These are phyloP conservation scores for Ophion ventricosus DNA, from an alignment of 2,888 invertebrate genomes.

Conservation along the genomic window DNA sequence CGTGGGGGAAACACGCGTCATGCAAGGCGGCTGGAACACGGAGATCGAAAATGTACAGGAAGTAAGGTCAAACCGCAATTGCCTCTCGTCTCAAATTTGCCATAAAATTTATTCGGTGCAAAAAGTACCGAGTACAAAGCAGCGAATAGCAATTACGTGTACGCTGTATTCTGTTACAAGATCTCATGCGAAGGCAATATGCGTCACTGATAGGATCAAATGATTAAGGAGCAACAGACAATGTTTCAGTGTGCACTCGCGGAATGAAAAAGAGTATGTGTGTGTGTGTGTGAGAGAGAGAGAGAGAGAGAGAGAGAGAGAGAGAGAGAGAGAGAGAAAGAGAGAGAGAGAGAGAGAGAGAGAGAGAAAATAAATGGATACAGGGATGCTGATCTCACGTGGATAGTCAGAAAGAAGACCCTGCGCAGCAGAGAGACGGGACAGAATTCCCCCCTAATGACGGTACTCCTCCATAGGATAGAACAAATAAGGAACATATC, in stretches of 20 bases:
- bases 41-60: not conserved
- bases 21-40: not conserved
- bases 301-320: conserved; percentile 20
- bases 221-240: conserved; percentile 1
- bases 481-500: conserved; percentile 18
- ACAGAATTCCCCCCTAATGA: conserved; percentile 22
- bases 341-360: conserved; percentile 18
- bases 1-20: not conserved
- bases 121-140: not conserved
- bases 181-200: not conserved
- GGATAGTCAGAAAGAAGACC: conserved; percentile 28
- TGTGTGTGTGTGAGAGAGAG: too few species aligned
- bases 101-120: not conserved
- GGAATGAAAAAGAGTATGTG: not conserved
- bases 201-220: not conserved
- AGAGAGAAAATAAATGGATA: conserved; percentile 3
- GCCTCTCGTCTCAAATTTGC: not conserved
- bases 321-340: not conserved
- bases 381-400: conserved; percentile 27
- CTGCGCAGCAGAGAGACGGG: not conserved
- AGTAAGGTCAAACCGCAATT: not conserved
- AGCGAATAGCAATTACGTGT: not conserved
- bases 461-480: conserved; percentile 26
- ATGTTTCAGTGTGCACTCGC: conserved; percentile 37
- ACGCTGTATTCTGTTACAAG: not conserved